Percentiles rank a stretch among this genome's conserved stretches.
These are phyloP conservation scores for Pangasianodon hypophthalmus DNA, from an alignment of 2,113 vertebrate genomes.

Conservation along the genomic window DNA sequence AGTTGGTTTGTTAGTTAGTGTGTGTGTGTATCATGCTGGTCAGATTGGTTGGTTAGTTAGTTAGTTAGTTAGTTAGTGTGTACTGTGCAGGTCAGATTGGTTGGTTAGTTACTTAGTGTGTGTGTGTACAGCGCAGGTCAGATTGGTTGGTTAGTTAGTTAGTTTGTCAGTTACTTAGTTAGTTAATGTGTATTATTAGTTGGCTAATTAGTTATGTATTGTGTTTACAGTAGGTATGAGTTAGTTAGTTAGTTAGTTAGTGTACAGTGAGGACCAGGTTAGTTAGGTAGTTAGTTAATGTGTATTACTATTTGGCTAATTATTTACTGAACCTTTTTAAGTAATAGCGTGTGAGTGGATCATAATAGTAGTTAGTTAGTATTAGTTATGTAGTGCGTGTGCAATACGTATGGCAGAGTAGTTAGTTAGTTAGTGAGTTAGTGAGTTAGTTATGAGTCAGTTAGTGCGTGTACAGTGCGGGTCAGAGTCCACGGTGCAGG, in stretches of 20 bases:
- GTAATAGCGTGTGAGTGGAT: neutral
- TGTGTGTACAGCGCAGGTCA: neutral
- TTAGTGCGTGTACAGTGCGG: neutral
- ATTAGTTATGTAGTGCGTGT: neutral
- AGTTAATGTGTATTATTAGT: neutral
- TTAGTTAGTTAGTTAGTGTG: neutral
- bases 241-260: neutral
- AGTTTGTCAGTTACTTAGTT: neutral
- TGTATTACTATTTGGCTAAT: too few species aligned
- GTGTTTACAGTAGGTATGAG: neutral
- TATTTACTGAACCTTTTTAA: too few species aligned
- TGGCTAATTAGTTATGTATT: neutral
- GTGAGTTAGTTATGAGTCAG: neutral
- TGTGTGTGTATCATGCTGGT: neutral
- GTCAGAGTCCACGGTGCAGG: neutral
- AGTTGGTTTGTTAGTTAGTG: neutral
- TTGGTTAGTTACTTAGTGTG: neutral
- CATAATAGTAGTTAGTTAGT: neutral
- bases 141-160: too few species aligned
- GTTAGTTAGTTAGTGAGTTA: too few species aligned
- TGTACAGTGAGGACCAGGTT: neutral
- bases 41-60: neutral
- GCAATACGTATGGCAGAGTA: too few species aligned
- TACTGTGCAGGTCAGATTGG: too few species aligned
- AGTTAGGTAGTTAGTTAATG: neutral